phyloP scores from a whole-genome alignment of 2,888 invertebrate genomes.

The Iphiclides podalirius region DNA sequence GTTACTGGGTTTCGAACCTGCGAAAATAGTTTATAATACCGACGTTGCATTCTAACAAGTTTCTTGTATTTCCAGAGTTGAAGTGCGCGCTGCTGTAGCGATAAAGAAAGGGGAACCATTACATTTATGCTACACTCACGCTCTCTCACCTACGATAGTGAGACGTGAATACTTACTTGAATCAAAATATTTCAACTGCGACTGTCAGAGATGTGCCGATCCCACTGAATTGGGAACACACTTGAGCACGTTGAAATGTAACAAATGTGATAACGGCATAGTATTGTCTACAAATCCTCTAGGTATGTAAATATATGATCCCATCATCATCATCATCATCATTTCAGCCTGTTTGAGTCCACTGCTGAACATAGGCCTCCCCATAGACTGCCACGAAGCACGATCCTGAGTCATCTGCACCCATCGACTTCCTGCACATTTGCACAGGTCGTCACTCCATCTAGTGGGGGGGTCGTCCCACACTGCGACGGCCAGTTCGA shows the following conservation, averaged over 20 bases:
- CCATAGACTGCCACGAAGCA: too few species aligned
- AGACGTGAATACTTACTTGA: conserved; percentile 85
- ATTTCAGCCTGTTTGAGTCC: too few species aligned
- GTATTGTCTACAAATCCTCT: conserved; percentile 83
- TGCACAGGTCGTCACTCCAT: too few species aligned
- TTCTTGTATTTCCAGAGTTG: conserved; percentile 69
- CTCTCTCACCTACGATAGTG: conserved; percentile 85
- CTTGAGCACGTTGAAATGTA: conserved; percentile 89
- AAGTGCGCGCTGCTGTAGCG: conserved; percentile 84
- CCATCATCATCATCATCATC: too few species aligned
- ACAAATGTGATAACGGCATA: conserved; percentile 86
- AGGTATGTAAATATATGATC: conserved; percentile 73
- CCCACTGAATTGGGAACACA: conserved; percentile 90
- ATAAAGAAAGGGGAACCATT: conserved; percentile 83
- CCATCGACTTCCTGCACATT: too few species aligned
- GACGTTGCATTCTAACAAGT: too few species aligned
- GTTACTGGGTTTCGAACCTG: too few species aligned
- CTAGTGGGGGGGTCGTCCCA: too few species aligned
- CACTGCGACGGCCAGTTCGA: too few species aligned
- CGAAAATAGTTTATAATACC: too few species aligned
- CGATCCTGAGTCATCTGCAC: too few species aligned
- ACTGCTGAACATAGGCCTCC: too few species aligned
- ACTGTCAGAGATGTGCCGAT: conserved; percentile 87
- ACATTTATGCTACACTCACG: conserved; percentile 88
- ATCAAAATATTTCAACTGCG: conserved; percentile 90